phyloP scores from a whole-genome alignment of 2,797 vertebrate species.

The Emydoidea blandingii region DNA sequence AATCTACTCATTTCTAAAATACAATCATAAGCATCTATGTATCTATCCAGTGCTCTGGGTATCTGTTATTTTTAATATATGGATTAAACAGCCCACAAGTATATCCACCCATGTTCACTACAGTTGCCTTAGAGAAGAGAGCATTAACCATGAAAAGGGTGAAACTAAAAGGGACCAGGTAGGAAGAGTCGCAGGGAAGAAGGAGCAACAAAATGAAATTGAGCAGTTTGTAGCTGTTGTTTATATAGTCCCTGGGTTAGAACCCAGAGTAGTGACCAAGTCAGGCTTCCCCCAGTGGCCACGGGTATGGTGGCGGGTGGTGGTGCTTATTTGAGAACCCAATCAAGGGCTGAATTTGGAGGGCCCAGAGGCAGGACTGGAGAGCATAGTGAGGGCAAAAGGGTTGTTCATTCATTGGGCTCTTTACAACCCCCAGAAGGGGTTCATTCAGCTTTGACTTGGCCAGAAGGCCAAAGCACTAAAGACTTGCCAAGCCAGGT shows the following conservation, averaged over 20 bases:
- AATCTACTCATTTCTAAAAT: background rate
- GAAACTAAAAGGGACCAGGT: background rate
- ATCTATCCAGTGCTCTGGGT: accelerated
- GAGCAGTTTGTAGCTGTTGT: background rate
- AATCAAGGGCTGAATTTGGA: too few species aligned
- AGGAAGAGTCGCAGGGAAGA: background rate
- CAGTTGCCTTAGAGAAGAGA: background rate
- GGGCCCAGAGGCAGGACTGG: too few species aligned
- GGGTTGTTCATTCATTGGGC: too few species aligned
- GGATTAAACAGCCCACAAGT: background rate
- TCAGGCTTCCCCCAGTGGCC: too few species aligned
- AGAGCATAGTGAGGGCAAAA: too few species aligned
- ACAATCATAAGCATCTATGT: background rate
- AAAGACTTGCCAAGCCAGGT: background rate
- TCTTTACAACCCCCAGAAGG: background rate
- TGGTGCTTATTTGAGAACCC: too few species aligned
- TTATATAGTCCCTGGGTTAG: background rate
- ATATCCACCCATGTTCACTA: background rate
- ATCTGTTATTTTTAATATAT: background rate
- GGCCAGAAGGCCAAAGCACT: too few species aligned
- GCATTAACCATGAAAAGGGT: background rate
- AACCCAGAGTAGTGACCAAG: too few species aligned
- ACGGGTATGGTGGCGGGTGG: too few species aligned
- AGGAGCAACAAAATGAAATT: background rate
- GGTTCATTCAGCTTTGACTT: background rate